phyloP scores from a whole-genome alignment of 2,888 invertebrate species.

The Chironomus riparius region DNA sequence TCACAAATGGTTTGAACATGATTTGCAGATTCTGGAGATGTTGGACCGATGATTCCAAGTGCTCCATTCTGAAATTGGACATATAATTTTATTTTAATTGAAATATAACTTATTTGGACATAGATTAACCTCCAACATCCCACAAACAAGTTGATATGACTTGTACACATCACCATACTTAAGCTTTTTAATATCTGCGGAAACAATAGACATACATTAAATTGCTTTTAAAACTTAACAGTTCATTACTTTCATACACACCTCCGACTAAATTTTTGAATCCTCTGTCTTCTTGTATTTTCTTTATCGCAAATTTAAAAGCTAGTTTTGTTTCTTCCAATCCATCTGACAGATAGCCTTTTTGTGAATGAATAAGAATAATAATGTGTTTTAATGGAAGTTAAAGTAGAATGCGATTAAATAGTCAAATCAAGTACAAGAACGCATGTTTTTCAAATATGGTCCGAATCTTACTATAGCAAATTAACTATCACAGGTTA shows the following conservation, averaged over 20 bases:
- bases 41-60: slow-evolving; percentile 77
- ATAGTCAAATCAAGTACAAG: too few species aligned
- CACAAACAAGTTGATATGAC: background rate
- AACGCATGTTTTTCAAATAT: too few species aligned
- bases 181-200: background rate
- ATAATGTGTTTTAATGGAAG: background rate
- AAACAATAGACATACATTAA: background rate
- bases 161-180: background rate
- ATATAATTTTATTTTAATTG: background rate
- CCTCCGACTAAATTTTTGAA: background rate
- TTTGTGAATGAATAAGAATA: background rate
- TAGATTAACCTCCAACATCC: background rate
- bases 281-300: background rate
- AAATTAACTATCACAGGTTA: too few species aligned
- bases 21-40: slow-evolving; percentile 53
- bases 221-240: background rate
- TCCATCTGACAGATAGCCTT: background rate
- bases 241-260: background rate
- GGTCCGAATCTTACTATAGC: too few species aligned
- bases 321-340: background rate
- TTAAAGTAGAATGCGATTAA: too few species aligned
- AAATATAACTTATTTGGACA: background rate
- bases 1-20: slow-evolving; percentile 79
- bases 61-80: slow-evolving; percentile 50
- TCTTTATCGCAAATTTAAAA: background rate